Evolutionary conservation across 2,888 invertebrate species (phyloP).

Genomic region (Cantharis rufa): DNA sequence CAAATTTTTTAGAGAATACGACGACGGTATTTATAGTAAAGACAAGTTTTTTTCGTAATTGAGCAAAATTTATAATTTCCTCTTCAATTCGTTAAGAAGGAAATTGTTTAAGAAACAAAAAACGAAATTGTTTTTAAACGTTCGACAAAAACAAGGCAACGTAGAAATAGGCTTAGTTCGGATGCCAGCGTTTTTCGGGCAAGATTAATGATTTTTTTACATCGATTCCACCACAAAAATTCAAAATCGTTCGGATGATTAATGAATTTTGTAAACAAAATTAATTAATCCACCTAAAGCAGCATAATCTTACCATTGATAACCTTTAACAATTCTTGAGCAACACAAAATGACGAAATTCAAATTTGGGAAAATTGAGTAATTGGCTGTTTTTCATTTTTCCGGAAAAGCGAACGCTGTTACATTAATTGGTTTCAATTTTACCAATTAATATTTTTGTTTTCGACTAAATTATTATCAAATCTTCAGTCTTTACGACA

Average conservation of each 20-base stretch:
- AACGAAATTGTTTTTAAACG: background rate
- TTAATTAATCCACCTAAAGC: background rate
- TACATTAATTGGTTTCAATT: too few relatives aligned
- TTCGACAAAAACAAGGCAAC: background rate
- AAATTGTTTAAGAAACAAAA: background rate
- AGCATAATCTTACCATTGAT: background rate
- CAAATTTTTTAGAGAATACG: background rate
- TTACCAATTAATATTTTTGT: background rate
- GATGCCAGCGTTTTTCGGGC: background rate
- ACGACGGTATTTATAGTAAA: background rate
- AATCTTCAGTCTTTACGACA: background rate
- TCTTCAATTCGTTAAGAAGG: background rate
- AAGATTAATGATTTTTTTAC: background rate
- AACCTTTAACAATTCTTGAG: background rate
- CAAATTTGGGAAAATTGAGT: background rate
- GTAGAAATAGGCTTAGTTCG: background rate
- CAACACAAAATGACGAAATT: background rate
- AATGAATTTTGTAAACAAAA: background rate
- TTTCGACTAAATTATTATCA: background rate
- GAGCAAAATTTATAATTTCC: background rate
- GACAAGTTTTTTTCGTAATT: background rate
- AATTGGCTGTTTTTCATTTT: background rate
- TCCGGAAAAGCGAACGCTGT: too few relatives aligned
- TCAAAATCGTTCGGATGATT: background rate
- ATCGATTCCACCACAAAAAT: background rate